phyloP scores from a whole-genome alignment of 1,140 invertebrate genomes.

The Drosophila punjabiensis region DNA sequence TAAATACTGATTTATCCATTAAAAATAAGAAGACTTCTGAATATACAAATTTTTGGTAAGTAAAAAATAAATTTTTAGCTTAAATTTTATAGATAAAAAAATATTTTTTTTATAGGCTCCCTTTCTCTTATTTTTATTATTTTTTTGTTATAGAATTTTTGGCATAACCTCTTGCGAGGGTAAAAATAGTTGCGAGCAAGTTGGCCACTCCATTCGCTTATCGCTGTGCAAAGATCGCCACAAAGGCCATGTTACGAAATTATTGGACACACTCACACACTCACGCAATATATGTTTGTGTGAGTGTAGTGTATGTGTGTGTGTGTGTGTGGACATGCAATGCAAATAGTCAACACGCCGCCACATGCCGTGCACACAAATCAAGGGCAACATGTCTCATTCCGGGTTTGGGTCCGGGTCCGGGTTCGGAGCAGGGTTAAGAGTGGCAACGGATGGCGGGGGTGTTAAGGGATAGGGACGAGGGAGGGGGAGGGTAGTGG shows the following conservation, averaged over 20 bases:
- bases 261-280: slow-evolving; percentile 67
- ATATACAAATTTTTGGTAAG: neutral
- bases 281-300: slow-evolving; percentile 10
- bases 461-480: neutral
- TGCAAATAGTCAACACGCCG: slow-evolving; percentile 81
- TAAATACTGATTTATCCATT: too few relatives aligned
- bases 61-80: neutral
- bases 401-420: slow-evolving; percentile 45
- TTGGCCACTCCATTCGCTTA: slow-evolving; percentile 50
- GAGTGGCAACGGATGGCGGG: slow-evolving; percentile 6
- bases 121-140: too few relatives aligned
- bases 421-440: neutral
- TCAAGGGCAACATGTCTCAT: slow-evolving; percentile 80
- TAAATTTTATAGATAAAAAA: neutral
- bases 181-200: slow-evolving; percentile 50
- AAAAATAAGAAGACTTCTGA: neutral
- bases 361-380: slow-evolving; percentile 83
- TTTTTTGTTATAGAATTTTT: too few relatives aligned
- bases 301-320: slow-evolving; percentile 7
- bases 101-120: neutral
- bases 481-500: neutral
- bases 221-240: slow-evolving; percentile 76
- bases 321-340: slow-evolving; percentile 65
- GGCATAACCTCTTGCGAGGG: too few relatives aligned
- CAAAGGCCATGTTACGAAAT: slow-evolving; percentile 84